A percentile compares a stretch with the other conserved stretches of the same genome.
phyloP scores from a whole-genome alignment of 2,888 invertebrate species.

The Adelognathus sp. region DNA sequence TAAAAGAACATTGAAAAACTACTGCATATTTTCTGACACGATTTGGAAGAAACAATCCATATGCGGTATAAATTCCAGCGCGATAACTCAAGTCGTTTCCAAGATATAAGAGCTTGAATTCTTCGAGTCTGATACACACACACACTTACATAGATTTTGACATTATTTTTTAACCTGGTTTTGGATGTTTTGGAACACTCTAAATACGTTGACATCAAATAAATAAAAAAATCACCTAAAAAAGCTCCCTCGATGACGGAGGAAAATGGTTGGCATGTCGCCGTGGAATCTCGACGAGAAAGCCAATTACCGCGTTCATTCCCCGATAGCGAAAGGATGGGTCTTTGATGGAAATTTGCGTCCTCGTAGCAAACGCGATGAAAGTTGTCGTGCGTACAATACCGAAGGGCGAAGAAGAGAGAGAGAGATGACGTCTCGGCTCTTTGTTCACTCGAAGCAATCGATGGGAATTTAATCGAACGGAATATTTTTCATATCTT shows the following conservation, averaged over 20 bases:
- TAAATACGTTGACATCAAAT: too few relatives aligned
- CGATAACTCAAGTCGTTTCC: too few relatives aligned
- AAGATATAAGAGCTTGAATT: too few relatives aligned
- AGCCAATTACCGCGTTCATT: conserved; percentile 60
- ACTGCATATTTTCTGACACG: too few relatives aligned
- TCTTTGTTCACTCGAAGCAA: conserved; percentile 33
- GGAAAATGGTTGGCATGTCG: conserved; percentile 8
- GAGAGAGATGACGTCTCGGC: conserved; percentile 21
- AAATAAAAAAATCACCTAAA: too few relatives aligned
- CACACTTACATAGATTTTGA: too few relatives aligned
- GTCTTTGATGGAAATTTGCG: conserved; percentile 55
- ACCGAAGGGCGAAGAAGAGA: too few relatives aligned
- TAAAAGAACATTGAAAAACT: too few relatives aligned
- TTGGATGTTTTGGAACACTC: neutral
- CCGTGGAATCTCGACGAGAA: conserved; percentile 43
- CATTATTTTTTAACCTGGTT: neutral
- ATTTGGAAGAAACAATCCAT: too few relatives aligned
- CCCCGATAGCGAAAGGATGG: conserved; percentile 18
- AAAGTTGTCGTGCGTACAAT: conserved; percentile 34
- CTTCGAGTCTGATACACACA: too few relatives aligned
- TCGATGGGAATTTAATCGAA: conserved; percentile 35
- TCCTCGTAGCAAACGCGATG: conserved; percentile 13
- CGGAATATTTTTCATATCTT: neutral
- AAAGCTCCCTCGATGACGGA: too few relatives aligned
- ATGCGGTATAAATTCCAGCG: too few relatives aligned